These are phyloP conservation scores for Macropus fuliginosus DNA, from an alignment of 2,797 vertebrate genomes.

Conservation along the genomic window DNA sequence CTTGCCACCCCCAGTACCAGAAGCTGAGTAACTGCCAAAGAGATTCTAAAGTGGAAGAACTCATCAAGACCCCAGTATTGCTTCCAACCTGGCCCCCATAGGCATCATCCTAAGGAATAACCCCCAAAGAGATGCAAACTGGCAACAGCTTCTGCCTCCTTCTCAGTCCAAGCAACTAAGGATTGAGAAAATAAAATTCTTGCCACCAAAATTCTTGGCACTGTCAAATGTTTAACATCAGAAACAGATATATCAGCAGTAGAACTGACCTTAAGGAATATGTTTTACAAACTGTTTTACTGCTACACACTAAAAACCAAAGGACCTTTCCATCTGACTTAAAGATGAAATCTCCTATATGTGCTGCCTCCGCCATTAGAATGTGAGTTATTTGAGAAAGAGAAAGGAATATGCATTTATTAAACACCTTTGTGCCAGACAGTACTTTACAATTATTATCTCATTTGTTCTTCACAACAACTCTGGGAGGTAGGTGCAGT, in stretches of 20 bases:
- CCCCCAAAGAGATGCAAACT: background rate
- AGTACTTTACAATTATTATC: background rate
- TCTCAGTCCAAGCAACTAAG: background rate
- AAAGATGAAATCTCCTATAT: background rate
- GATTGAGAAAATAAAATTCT: background rate
- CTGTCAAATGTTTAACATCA: background rate
- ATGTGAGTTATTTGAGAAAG: background rate
- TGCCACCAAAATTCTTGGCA: background rate
- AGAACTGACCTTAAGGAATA: background rate
- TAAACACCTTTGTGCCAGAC: background rate
- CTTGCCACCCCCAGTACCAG: background rate
- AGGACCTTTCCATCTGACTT: background rate
- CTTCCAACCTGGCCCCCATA: background rate
- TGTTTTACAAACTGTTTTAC: background rate
- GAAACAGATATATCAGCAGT: background rate
- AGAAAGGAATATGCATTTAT: background rate
- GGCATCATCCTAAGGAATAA: background rate
- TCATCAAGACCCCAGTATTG: background rate
- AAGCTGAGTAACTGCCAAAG: background rate
- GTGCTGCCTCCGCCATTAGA: background rate
- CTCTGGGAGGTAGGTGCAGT: background rate
- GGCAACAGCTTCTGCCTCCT: background rate
- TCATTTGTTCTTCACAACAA: background rate
- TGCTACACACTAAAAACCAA: background rate
- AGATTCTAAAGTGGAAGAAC: background rate